A percentile compares a stretch with the other conserved stretches of the same genome.
phyloP scores from a whole-genome alignment of 1,140 invertebrate genomes.

The Tribolium castaneum region DNA sequence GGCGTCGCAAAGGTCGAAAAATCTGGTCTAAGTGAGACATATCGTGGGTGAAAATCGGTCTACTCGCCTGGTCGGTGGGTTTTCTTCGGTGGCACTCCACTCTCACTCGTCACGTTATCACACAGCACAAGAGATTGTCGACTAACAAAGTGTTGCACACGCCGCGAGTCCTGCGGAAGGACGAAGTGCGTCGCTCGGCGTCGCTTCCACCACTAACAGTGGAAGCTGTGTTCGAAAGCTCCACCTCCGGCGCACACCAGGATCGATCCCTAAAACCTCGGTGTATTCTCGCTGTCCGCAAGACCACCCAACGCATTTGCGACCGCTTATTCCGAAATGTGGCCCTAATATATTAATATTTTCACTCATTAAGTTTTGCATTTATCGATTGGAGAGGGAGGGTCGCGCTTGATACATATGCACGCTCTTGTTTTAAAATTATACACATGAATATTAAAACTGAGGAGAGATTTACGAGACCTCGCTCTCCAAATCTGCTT shows the following conservation, averaged over 20 bases:
- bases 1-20: not conserved
- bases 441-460: conserved; percentile 24
- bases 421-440: conserved; percentile 28
- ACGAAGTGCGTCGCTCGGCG: conserved; percentile 21
- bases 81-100: not conserved
- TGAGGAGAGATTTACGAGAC: conserved; percentile 16
- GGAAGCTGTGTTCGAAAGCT: conserved; percentile 17
- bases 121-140: conserved; percentile 12
- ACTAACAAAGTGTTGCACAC: conserved; percentile 9
- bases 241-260: conserved; percentile 19
- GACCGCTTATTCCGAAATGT: conserved; percentile 31
- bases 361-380: conserved; percentile 31
- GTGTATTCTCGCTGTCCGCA: conserved; percentile 34
- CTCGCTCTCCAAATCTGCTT: conserved; percentile 17
- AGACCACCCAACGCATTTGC: conserved; percentile 30
- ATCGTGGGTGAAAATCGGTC: not conserved
- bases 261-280: conserved; percentile 29
- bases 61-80: not conserved
- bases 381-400: conserved; percentile 5
- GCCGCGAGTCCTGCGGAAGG: not conserved
- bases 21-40: not conserved
- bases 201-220: conserved; percentile 7
- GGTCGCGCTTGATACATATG: conserved; percentile 29
- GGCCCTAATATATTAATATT: conserved; percentile 33
- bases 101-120: conserved; percentile 3